Evolutionary conservation across 2,888 invertebrate species (phyloP), one percentile per base, ranked within the genome.

Genomic region (Pelosia muscerda): DNA sequence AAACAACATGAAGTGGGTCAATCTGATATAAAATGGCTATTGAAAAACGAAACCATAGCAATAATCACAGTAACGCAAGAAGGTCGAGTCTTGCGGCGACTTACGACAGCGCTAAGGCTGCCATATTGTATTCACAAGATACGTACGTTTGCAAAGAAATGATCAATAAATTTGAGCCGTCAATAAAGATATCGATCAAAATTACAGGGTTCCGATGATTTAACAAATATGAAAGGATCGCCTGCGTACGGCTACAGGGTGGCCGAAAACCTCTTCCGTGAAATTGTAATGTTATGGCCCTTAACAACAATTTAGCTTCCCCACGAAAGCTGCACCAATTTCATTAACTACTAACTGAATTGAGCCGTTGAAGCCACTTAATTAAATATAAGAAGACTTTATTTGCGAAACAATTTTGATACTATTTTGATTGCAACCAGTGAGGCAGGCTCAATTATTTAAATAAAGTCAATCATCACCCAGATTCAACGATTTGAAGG

Each of bases 101-200:
- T 91, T 91, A 90, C 91, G 90, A 91, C 92, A 90, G 88, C 85
- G 81, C 84, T 83, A 81, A 83, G 84, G 82, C 87, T 86, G 85
- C 89, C 88, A 91, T 90, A 92, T 92, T 92, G 91, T 90, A 88
- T 89, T 89, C 89, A 87, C 90, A 82, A 69, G 85, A 87, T 87
- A 90, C 87, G 85, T 88, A 86, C 88, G 90, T 92, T 92, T 93
- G 92, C 88, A 90, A 92, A 92, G 91, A 93, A 94, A 93, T 93
- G 89, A 89, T 92, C 93, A 93, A 94, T 94, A 95, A 95, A 94
- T 94, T 92, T 91, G 89, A 88, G 86, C 91, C 87, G 89, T 91
- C 93, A 92, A 92, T 94, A 93, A 95, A 94, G 95, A 95, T 95
- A 94, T 94, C 92, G 94, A 95, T 95, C 95, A 94, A 95, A 95